phyloP scores from a whole-genome alignment of 2,113 vertebrate genomes.

The Psittacus erithacus region DNA sequence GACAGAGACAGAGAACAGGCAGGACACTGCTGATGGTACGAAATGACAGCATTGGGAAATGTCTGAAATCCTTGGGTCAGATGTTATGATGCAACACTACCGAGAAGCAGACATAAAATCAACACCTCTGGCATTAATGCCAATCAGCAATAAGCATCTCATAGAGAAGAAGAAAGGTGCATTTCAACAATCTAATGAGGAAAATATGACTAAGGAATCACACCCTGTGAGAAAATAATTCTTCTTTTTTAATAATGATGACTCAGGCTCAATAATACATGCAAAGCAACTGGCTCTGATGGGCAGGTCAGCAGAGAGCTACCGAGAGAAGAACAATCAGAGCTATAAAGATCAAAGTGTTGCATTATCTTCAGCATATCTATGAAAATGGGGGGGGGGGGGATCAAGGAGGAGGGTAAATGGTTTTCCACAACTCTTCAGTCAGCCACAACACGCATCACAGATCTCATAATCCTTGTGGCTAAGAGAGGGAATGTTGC shows the following conservation, averaged over 20 bases:
- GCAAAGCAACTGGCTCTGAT: constrained; percentile 43
- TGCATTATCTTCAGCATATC: background rate
- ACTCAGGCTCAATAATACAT: constrained; percentile 24
- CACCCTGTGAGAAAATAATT: constrained; percentile 65
- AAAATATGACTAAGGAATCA: constrained; percentile 68
- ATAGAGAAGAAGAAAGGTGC: constrained; percentile 33
- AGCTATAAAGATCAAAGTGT: constrained; percentile 35
- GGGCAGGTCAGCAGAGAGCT: constrained; percentile 16
- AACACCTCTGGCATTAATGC: constrained; percentile 38
- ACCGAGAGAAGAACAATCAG: constrained; percentile 40
- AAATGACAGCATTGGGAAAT: constrained; percentile 31
- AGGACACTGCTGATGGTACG: background rate
- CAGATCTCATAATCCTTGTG: background rate
- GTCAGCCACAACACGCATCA: background rate
- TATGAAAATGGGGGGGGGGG: background rate
- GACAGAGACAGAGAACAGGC: background rate
- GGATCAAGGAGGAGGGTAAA: background rate
- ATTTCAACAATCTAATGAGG: constrained; percentile 55
- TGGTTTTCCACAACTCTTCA: background rate
- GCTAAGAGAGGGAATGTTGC: background rate
- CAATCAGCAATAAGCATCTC: constrained; percentile 43
- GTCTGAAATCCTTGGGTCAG: background rate
- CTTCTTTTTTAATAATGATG: constrained; percentile 50
- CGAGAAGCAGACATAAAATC: background rate
- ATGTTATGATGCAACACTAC: background rate